Evolutionary conservation across 2,113 vertebrate species (phyloP).

Genomic region (Coreoperca whiteheadi): DNA sequence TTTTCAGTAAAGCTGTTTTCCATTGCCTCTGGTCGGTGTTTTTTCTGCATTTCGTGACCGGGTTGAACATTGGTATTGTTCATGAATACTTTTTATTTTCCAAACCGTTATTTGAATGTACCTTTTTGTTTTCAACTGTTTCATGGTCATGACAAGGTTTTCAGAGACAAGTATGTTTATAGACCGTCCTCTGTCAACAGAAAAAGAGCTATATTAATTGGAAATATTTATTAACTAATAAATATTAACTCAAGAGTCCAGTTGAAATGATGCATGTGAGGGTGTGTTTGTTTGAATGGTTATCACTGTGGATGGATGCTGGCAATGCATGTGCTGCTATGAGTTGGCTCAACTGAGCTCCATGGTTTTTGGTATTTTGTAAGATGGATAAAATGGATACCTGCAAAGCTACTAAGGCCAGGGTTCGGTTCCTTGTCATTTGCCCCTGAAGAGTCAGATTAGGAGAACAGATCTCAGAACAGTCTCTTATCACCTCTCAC

Average conservation of each 20-base stretch:
- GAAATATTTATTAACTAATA: no score
- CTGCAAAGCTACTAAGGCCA: constrained; percentile 1
- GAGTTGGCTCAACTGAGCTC: constrained; percentile 34
- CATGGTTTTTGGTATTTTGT: constrained; percentile 20
- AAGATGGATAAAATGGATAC: constrained; percentile 21
- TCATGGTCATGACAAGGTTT: constrained; percentile 23
- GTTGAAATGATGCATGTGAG: constrained; percentile 55
- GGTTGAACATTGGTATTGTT: background rate
- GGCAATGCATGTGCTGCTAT: constrained; percentile 59
- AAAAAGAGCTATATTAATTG: constrained; percentile 35
- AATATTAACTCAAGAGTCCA: constrained; percentile 25
- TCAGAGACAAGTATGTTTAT: constrained; percentile 50
- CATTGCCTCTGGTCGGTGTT: constrained; percentile 25
- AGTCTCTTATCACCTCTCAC: constrained; percentile 20
- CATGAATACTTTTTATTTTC: background rate
- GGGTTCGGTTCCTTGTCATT: constrained; percentile 1
- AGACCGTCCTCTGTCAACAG: constrained; percentile 51
- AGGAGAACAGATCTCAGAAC: constrained; percentile 34
- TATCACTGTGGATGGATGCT: constrained; percentile 30
- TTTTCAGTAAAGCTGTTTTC: constrained; percentile 24
- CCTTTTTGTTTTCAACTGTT: background rate
- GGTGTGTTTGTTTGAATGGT: constrained; percentile 51
- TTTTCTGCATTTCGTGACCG: constrained; percentile 4
- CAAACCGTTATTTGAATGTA: constrained; percentile 6
- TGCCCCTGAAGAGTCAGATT: constrained; percentile 35